These are phyloP conservation scores for Zosterops lateralis DNA, from an alignment of 2,113 vertebrate species.

Conservation along the genomic window DNA sequence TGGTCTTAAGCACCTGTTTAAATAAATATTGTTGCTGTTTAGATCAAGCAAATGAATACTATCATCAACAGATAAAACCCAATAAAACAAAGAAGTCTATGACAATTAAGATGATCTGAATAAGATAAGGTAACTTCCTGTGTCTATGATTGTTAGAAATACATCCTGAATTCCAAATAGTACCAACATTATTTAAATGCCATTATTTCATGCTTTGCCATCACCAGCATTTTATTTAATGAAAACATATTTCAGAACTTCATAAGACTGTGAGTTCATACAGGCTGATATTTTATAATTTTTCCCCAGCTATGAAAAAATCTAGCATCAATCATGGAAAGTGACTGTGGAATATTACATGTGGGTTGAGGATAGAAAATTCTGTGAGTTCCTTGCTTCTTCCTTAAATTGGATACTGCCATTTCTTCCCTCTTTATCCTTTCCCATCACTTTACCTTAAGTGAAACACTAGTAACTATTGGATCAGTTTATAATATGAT, in stretches of 20 bases:
- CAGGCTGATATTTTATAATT: background rate
- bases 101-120: background rate
- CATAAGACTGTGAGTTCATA: background rate
- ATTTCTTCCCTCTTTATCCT: slow-evolving; percentile 68
- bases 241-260: background rate
- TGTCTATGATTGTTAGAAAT: background rate
- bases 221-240: background rate
- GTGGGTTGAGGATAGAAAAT: slow-evolving; percentile 28
- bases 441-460: slow-evolving; percentile 47
- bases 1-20: background rate
- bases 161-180: background rate
- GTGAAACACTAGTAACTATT: slow-evolving; percentile 63
- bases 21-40: background rate
- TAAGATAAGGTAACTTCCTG: background rate
- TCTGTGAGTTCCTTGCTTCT: slow-evolving; percentile 46
- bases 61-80: background rate
- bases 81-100: background rate
- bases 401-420: slow-evolving; percentile 55
- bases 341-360: background rate
- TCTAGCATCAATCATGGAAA: background rate
- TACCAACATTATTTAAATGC: background rate
- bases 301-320: background rate
- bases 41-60: background rate
- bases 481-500: slow-evolving; percentile 55
- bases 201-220: background rate